Evolutionary conservation across 1,140 invertebrate species (phyloP), one percentile per base, ranked within the genome.

Genomic region (Lethrus apterus): DNA sequence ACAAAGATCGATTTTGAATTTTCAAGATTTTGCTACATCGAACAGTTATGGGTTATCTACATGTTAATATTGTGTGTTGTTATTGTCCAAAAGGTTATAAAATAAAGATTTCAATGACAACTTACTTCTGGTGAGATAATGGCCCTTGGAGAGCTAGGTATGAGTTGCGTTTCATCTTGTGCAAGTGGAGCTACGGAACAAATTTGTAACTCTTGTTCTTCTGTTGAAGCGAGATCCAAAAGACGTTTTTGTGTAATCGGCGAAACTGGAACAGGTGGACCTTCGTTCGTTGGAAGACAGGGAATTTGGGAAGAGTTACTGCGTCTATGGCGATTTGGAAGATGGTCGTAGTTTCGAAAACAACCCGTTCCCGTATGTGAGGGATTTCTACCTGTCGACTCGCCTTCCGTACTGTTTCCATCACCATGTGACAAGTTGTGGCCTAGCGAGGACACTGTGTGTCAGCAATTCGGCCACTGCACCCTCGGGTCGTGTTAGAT

Each of bases 391-490:
- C 51, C 72, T 20, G 76, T 73, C 32, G 78, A 79, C 54, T 90
- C 89, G 40, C 86, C 88, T 58, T 86, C 84, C 42, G 87, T 79
- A 65, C 86, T 90, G 72, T 84, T 88, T 48, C 82, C 86, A 65
- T 93, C 89, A 54, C 78, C 83, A 68, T 89, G 84, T 57, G 87
- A 88, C 78, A 89, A 77, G 75, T 90, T 89, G 77, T 91, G 87
- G 77, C 88, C 88, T 89, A 75, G 32, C 54, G 38, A 30, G 31
- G 30, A 61, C 52, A 60, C 43, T 36, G 32, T 48, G 38, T 35
- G 56, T 60, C 56, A n/a, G n/a, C n/a, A n/a, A 40, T n/a, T 20
- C 36, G 18, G 36, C 18, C 18, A 40, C 18, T 21, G n/a, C 11
- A 40, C 2, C 9, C 13, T 21, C 21, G 18, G 21, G 21, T 40